Conservation (phyloP, 2,888 invertebrate species). For the Conops quadrifasciatus region DNA sequence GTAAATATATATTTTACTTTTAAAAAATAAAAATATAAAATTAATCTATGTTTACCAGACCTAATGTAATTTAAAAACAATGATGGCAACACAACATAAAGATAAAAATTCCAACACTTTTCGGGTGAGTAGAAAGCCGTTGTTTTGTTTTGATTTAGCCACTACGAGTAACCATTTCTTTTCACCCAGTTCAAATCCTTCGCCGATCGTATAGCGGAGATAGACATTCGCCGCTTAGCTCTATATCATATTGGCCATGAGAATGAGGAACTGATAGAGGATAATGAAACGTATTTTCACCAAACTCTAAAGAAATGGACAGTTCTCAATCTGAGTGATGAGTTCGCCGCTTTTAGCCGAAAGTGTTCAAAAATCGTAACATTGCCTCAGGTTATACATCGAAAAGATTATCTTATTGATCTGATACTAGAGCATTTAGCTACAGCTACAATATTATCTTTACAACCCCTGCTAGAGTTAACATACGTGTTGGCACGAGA, state of each 20-base stretch:
- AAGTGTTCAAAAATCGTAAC: constrained; percentile 81
- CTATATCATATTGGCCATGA: constrained; percentile 84
- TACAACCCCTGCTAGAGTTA: constrained; percentile 85
- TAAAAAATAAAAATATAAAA: constrained; percentile 29
- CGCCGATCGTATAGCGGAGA: constrained; percentile 83
- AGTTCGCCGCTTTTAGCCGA: constrained; percentile 79
- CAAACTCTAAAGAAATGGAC: constrained; percentile 89
- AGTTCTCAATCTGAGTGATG: constrained; percentile 84
- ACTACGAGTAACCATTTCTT: not conserved
- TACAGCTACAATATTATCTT: constrained; percentile 75
- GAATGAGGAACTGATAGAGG: constrained; percentile 74
- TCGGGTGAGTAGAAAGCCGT: constrained; percentile 69
- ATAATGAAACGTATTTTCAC: constrained; percentile 80
- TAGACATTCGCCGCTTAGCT: constrained; percentile 83
- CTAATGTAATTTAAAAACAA: constrained; percentile 34
- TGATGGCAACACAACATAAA: constrained; percentile 60
- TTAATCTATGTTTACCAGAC: constrained; percentile 5
- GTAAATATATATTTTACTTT: constrained; percentile 30
- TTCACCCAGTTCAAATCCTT: constrained; percentile 81
- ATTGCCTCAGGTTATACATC: constrained; percentile 83
- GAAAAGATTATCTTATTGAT: constrained; percentile 79
- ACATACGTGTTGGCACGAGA: constrained; percentile 87
- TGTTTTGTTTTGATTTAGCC: not conserved
- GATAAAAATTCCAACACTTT: constrained; percentile 82
- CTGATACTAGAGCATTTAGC: constrained; percentile 78